A percentile compares a stretch with the other conserved stretches of the same genome.
These are phyloP conservation scores for Clarias batrachus DNA, from an alignment of 2,113 vertebrate species.

Conservation along the genomic window DNA sequence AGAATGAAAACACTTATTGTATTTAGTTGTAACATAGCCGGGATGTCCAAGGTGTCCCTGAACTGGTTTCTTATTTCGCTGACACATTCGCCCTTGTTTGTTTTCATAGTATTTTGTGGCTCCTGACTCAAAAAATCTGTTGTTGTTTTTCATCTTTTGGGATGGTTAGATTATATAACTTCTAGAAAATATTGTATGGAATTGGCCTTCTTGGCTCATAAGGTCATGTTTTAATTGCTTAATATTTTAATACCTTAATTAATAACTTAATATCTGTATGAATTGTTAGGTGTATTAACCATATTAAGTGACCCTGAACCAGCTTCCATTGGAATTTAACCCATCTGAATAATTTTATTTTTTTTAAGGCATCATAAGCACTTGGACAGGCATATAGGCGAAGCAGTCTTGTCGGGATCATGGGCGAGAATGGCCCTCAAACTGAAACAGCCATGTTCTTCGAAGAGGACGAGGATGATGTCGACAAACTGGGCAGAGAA, in stretches of 20 bases:
- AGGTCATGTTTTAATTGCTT: neutral
- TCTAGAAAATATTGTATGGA: neutral
- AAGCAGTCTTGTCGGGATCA: constrained; percentile 75
- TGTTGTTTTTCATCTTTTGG: neutral
- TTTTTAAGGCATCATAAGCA: constrained; percentile 47
- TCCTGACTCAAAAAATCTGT: neutral
- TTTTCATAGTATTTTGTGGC: neutral
- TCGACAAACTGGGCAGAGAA: constrained; percentile 76
- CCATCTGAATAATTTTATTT: neutral
- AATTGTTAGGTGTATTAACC: neutral
- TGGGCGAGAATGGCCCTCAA: constrained; percentile 92
- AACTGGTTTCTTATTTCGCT: constrained; percentile 5
- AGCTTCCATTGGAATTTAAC: neutral
- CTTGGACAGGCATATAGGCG: constrained; percentile 57
- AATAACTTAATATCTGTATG: neutral
- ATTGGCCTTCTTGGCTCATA: neutral
- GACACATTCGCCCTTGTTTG: constrained; percentile 14
- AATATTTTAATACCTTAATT: too few relatives aligned
- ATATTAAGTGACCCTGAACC: neutral
- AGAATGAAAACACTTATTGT: neutral
- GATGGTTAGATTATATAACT: constrained; percentile 2
- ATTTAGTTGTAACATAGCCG: neutral
- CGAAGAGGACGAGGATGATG: constrained; percentile 78
- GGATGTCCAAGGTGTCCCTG: neutral
- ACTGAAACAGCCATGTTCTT: constrained; percentile 79